Base-by-base conservation (phyloP, 2,888 invertebrate genomes). In the Nemotelus nigrinus region DNA sequence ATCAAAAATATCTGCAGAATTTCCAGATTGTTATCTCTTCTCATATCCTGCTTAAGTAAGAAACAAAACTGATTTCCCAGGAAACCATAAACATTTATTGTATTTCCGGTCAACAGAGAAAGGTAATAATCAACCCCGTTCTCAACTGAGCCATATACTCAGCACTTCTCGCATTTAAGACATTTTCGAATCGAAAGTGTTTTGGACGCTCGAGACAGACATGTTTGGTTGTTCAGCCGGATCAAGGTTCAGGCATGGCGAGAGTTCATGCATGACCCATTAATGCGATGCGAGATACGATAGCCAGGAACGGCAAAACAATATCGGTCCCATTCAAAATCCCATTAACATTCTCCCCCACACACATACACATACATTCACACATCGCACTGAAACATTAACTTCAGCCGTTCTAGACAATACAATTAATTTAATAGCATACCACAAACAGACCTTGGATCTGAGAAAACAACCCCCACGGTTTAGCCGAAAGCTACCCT, bases 251-350 rank as follows among this genome's bases (percentile, higher is more conserved):
- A 1, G 10, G 4, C 47, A 45, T 2, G 65, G 45, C 2, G 47
- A 65, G 10, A 65, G 44, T 65, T 45, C 65, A 65, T 65, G 65
- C 65, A 65, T 65, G 65, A 47, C 65, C 65, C 47, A 65, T 65
- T 65, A 65, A 65, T 65, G 65, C n/a, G 65, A 65, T 65, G 10
- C 8, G 65, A 10, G 45, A 45, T 45, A 65, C 65, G 65, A 45
- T 65, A 65, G 45, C 65, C 25, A 44, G 65, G 8, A 65, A 65
- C 8, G 65, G 47, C 65, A 45, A 65, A 25, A 63, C 43, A 63
- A 63, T 63, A 39, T 63, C 43, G 65, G 44, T 10, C 47, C 47
- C 65, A 65, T 65, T 65, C 45, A 45, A 65, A 65, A 44, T 47
- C 7, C 65, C 47, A 65, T 65, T 65, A 65, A 65, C 65, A 45